These are phyloP conservation scores for Scaptomyza graminum DNA, from an alignment of 1,140 invertebrate species.

Conservation along the genomic window DNA sequence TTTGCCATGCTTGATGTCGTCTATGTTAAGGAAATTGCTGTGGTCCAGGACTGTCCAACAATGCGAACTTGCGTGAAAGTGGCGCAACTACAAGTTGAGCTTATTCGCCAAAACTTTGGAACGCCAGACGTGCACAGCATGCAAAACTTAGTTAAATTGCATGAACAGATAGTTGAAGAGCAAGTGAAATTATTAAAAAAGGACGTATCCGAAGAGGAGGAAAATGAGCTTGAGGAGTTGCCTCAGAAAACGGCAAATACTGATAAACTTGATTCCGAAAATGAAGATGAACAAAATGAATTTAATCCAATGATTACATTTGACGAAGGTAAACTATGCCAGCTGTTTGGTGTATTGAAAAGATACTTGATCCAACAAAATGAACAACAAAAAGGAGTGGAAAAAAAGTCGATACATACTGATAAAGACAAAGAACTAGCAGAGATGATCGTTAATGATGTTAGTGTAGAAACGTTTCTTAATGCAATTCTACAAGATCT, in stretches of 20 bases:
- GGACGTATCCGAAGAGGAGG: background rate
- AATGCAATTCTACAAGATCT: slow-evolving; percentile 13
- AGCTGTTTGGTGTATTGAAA: background rate
- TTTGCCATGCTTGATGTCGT: slow-evolving; percentile 36
- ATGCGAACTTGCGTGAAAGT: slow-evolving; percentile 39
- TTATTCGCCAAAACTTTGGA: slow-evolving; percentile 23
- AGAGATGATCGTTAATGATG: background rate
- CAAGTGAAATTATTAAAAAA: background rate
- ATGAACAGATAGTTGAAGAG: background rate
- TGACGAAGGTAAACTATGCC: background rate
- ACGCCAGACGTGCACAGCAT: background rate
- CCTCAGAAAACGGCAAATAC: no score
- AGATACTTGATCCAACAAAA: background rate
- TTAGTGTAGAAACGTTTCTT: background rate
- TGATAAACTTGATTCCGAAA: no score
- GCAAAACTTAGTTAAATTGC: background rate
- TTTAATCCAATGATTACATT: no score
- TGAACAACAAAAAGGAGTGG: background rate
- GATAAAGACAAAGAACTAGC: background rate
- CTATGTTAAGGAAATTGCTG: slow-evolving; percentile 37
- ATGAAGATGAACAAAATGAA: no score
- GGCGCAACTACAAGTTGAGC: slow-evolving; percentile 24
- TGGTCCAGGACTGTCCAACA: slow-evolving; percentile 48
- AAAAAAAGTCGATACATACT: background rate
- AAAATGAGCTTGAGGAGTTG: no score